Percentiles rank a stretch among this genome's conserved stretches.
phyloP scores from a whole-genome alignment of 2,113 vertebrate species.

The Aegotheles bennettii region DNA sequence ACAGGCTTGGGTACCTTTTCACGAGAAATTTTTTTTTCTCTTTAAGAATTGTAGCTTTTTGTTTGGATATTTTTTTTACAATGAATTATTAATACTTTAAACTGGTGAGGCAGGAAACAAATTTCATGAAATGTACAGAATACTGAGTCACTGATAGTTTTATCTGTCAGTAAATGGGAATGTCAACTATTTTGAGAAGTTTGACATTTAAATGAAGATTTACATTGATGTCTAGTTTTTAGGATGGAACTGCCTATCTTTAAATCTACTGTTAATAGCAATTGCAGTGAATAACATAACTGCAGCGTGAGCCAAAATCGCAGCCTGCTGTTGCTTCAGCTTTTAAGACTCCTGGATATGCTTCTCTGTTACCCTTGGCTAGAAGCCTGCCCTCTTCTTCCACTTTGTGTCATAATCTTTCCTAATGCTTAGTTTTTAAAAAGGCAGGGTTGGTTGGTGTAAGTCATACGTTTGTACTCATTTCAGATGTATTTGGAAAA shows the following conservation, averaged over 20 bases:
- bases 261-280: background rate
- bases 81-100: background rate
- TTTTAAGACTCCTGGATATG: background rate
- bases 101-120: background rate
- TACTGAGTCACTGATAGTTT: background rate
- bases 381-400: background rate
- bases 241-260: background rate
- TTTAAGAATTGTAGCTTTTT: background rate
- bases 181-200: background rate
- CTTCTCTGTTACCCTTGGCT: background rate
- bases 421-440: background rate
- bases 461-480: background rate
- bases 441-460: background rate
- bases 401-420: background rate
- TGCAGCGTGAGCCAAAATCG: background rate
- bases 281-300: background rate
- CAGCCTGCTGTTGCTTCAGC: background rate
- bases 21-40: background rate
- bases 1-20: background rate
- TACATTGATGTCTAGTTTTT: background rate
- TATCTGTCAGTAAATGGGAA: background rate
- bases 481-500: background rate
- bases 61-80: background rate
- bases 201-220: constrained; percentile 18
- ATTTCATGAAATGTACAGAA: background rate